Base-by-base conservation (phyloP, 2,888 invertebrate species). In the Ophion ventricosus region DNA sequence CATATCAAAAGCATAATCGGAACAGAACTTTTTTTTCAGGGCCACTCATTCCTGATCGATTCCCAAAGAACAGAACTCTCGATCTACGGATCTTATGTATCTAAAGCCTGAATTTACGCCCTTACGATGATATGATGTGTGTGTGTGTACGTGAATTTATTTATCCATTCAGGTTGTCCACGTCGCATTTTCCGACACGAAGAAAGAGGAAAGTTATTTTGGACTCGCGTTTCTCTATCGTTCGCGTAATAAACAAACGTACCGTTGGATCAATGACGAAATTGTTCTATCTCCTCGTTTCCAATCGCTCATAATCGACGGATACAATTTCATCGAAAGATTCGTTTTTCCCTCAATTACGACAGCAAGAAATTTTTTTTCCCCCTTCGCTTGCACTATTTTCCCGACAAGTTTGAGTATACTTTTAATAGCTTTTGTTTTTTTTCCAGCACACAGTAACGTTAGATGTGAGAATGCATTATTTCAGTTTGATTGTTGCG, bases 401-500 rank as follows among this genome's bases (percentile, higher is more conserved):
- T n/a, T n/a, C n/a, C n/a, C n/a, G n/a, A n/a, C n/a, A n/a, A n/a
- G n/a, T n/a, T n/a, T n/a, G n/a, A n/a, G n/a, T n/a, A n/a, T n/a
- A n/a, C n/a, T n/a, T 17, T 25, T 20, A 66, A 8, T 66, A 4
- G 10, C n/a, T 40, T 5, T 86, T 87, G 85, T 83, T 88, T 87
- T 85, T 86, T 89, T 86, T 89, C 88, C 88, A 87, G 87, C 87
- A 73, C 23, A 49, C 59, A 67, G 79, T 61, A 70, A 76, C 74
- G 70, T 84, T 80, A 69, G 57, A 82, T 85, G 69, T 76, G 80
- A 67, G 25, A 61, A 86, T 72, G 72, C 63, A 83, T 86, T 86
- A 79, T 88, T 85, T 88, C 85, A 83, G 80, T 88, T 87, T 87
- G 85, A 85, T 87, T 86, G 57, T 86, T 82, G 77, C 83, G 86